Evolutionary conservation across 2,797 vertebrate species (phyloP), one percentile per base, ranked within the genome.

Genomic region (Lemur catta): DNA sequence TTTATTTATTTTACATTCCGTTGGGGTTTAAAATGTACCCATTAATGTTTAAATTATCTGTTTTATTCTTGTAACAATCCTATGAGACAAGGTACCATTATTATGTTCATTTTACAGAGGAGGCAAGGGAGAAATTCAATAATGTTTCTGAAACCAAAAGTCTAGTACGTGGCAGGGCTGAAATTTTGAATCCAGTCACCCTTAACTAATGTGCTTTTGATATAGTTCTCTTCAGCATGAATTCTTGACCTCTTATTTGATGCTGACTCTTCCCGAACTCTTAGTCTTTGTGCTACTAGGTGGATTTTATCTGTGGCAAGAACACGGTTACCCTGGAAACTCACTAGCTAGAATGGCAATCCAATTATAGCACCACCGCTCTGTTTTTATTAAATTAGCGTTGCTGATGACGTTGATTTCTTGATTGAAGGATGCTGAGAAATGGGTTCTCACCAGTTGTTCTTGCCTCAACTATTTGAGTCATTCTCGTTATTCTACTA

Each of bases 311-410:
- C 97, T 96, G 85, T 98, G 98, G 97, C 97, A 97, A 98, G 97
- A 98, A 98, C 97, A 97, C 87, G 96, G 98, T 98, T 98, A 97
- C 98, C 98, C 97, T 98, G 98, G 98, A 98, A 99, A 99, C 98
- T 96, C 97, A 97, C 97, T 97, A 95, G 98, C 97, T 98, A 94
- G 98, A 96, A 97, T 97, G 98, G 92, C 98, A 98, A 97, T 98
- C 98, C 98, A 98, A 97, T 98, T 98, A 97, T 98, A 98, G 98
- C 95, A 97, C 96, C 85, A 93, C 96, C 71, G 93, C 95, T 98
- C 95, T 78, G 97, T 96, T 98, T 98, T 98, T 98, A 98, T 98
- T 98, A 98, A 98, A 98, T 98, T 98, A 98, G 97, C 93, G 90
- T 97, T 97, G 67, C 97, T 97, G 96, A 97, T 98, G 98, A 98